Percentiles rank a stretch among this genome's conserved stretches.
phyloP scores from a whole-genome alignment of 2,113 vertebrate genomes.

The Pongo abelii region DNA sequence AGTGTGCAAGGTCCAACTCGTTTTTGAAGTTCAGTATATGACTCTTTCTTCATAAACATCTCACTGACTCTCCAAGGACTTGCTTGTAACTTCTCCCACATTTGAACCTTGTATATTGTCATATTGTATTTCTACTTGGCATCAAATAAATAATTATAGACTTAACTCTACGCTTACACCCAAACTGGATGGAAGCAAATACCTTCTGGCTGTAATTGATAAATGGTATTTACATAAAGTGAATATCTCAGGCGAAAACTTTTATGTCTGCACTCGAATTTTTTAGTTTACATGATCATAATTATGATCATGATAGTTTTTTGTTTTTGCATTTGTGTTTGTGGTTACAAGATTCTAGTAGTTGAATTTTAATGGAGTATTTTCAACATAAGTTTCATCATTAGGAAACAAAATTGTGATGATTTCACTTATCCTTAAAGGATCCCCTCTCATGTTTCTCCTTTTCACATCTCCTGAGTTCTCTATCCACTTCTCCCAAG shows the following conservation, averaged over 20 bases:
- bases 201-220: neutral
- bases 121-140: slow-evolving; percentile 2
- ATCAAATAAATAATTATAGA: neutral
- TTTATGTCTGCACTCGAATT: neutral
- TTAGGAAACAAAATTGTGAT: neutral
- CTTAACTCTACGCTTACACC: neutral
- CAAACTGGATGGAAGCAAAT: slow-evolving; percentile 22
- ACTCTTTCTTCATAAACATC: neutral
- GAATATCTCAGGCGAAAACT: neutral
- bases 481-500: neutral
- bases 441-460: neutral
- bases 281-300: neutral
- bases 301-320: neutral
- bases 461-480: neutral
- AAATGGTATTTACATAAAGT: neutral
- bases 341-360: neutral
- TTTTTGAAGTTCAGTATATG: neutral
- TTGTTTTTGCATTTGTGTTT: neutral
- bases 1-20: neutral
- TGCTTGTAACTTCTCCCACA: neutral
- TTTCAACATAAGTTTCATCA: slow-evolving; percentile 16
- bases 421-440: neutral
- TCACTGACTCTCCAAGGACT: neutral
- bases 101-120: neutral
- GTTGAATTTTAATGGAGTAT: neutral